Evolutionary conservation across 2,113 vertebrate species (phyloP).

Genomic region (Vimba vimba): DNA sequence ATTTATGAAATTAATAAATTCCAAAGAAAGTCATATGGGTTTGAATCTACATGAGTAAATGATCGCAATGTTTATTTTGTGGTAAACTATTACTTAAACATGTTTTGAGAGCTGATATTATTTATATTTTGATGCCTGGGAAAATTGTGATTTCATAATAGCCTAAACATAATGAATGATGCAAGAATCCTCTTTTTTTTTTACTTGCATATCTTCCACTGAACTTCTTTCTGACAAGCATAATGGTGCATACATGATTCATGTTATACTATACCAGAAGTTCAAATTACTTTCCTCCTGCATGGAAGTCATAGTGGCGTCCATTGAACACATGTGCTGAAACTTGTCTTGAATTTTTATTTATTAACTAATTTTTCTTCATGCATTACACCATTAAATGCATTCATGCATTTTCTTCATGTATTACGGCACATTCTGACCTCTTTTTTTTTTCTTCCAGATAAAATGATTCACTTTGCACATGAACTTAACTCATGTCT

Average conservation of each 20-base stretch:
- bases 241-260: not conserved
- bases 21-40: not conserved
- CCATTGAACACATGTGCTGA: not conserved
- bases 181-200: not conserved
- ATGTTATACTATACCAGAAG: not conserved
- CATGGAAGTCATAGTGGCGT: not conserved
- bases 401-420: not conserved
- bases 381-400: too few relatives aligned
- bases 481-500: not conserved
- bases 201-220: not conserved
- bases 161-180: not conserved
- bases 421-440: too few relatives aligned
- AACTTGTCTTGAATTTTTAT: not conserved
- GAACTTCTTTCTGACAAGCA: not conserved
- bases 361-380: not conserved
- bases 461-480: not conserved
- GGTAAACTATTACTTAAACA: not conserved
- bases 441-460: not conserved
- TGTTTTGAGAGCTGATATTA: not conserved
- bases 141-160: not conserved
- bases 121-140: not conserved
- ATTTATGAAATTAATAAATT: not conserved
- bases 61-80: not conserved
- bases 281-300: not conserved
- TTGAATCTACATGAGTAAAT: not conserved